Base-by-base conservation (phyloP, 2,888 invertebrate species). In the Corbicula japonica region DNA sequence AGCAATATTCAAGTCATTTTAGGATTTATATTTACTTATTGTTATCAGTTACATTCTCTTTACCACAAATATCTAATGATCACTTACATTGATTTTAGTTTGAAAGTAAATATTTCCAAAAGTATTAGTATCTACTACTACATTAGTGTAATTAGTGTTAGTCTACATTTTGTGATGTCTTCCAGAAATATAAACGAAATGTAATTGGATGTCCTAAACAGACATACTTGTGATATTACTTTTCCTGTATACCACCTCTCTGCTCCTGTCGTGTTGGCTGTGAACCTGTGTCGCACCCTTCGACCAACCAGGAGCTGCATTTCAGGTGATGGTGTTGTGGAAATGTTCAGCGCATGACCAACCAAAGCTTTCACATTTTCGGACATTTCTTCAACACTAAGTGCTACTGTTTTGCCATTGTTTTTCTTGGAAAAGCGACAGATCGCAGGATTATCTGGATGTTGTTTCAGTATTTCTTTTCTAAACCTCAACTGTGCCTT, bases 381-480 rank as follows among this genome's bases (percentile, higher is more conserved):
- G 30, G 8, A 5, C 28, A 66, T 21, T n/a, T 66, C 52, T 34
- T 66, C 66, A 52, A 30, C 52, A 12, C 6, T 18, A 8, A 26
- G 34, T 15, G 4, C 8, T 4, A 52, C 28, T 46, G 28, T 10
- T 41, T 34, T 61, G n/a, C 44, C 63, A n/a, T 46, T 10, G 44
- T 18, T 46, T 10, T 10, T n/a, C 18, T 46, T 26, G 10, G 63
- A 44, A n/a, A 46, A 63, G 21, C 26, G 41, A 32, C 23, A 63
- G 10, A 63, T 46, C n/a, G 44, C 12, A 6, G 28, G 8, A 26
- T 56, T 41, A 12, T 62, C 41, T 10, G 5, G 28, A 28, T 52
- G 30, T 34, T 71, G 71, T 38, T 71, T 61, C n/a, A 62, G 35
- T 50, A 71, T 41, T n/a, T 35, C 50, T 48, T 50, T 71, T 32